phyloP scores from a whole-genome alignment of 2,113 vertebrate species.

The Thermophis baileyi region DNA sequence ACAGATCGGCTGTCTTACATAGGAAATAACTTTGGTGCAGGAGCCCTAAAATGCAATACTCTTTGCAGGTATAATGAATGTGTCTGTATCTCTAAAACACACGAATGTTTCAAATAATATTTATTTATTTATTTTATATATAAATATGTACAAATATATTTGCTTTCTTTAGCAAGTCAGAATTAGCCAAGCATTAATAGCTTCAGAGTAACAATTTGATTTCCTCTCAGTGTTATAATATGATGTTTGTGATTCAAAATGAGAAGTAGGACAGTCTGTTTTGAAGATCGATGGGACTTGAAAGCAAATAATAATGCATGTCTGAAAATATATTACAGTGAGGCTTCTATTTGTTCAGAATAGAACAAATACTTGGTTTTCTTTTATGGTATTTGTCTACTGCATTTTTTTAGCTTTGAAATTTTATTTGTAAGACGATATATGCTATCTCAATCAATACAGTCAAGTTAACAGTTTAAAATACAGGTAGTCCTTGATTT shows the following conservation, averaged over 20 bases:
- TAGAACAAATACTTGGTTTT: background rate
- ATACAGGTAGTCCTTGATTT: background rate
- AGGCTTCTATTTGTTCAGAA: background rate
- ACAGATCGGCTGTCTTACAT: constrained; percentile 85
- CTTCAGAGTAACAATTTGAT: background rate
- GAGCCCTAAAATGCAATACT: constrained; percentile 76
- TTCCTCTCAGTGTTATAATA: background rate
- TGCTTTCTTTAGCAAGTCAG: background rate
- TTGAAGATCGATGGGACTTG: background rate
- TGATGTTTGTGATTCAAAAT: background rate
- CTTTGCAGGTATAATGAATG: constrained; percentile 81
- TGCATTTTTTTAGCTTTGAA: background rate
- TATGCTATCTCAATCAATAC: background rate
- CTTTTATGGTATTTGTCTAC: background rate
- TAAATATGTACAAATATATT: background rate
- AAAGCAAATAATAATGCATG: background rate
- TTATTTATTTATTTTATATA: background rate
- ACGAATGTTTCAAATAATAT: background rate
- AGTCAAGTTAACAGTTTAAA: background rate
- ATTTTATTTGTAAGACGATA: background rate
- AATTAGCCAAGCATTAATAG: background rate
- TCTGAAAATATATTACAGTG: background rate
- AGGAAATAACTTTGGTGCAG: constrained; percentile 81
- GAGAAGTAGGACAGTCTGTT: background rate
- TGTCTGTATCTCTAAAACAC: background rate